Conservation (phyloP, 2,113 vertebrate species). For the Echinops telfairi region DNA sequence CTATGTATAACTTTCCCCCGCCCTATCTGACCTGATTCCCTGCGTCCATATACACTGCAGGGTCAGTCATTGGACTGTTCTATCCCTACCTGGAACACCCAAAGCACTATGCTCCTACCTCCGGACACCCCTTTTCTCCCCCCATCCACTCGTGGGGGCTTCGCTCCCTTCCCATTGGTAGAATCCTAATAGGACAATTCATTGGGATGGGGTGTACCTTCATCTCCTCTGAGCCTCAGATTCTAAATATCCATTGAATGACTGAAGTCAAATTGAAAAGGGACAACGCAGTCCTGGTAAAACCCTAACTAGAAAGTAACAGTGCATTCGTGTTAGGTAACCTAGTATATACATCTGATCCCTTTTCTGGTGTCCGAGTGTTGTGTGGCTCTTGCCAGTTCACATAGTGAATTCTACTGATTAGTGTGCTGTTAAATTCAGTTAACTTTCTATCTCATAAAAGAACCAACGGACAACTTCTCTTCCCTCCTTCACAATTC, state of each 20-base stretch:
- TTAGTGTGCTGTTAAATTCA: constrained; percentile 31
- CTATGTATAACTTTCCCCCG: constrained; percentile 10
- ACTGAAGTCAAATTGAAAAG: constrained; percentile 12
- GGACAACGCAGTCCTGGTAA: not conserved
- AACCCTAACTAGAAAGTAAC: constrained; percentile 26
- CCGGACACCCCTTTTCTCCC: not conserved
- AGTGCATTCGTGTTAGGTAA: not conserved
- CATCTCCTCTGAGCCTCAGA: not conserved
- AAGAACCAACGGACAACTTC: not conserved
- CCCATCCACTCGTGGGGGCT: not conserved
- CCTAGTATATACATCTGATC: not conserved
- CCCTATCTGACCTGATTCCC: not conserved
- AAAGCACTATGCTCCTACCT: not conserved
- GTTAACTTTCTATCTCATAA: not conserved
- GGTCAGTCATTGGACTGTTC: not conserved
- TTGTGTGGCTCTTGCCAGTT: constrained; percentile 23
- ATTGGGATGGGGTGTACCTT: not conserved
- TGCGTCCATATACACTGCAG: not conserved
- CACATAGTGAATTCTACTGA: constrained; percentile 8
- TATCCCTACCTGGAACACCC: not conserved
- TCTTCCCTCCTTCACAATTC: not conserved
- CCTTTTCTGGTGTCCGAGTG: not conserved
- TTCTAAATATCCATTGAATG: not conserved
- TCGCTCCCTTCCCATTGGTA: constrained; percentile 12
- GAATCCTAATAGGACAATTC: not conserved